A percentile compares a stretch with the other conserved stretches of the same genome.
Evolutionary conservation across 1,140 invertebrate genomes (phyloP).

Genomic region (Drosophila sturtevanti): DNA sequence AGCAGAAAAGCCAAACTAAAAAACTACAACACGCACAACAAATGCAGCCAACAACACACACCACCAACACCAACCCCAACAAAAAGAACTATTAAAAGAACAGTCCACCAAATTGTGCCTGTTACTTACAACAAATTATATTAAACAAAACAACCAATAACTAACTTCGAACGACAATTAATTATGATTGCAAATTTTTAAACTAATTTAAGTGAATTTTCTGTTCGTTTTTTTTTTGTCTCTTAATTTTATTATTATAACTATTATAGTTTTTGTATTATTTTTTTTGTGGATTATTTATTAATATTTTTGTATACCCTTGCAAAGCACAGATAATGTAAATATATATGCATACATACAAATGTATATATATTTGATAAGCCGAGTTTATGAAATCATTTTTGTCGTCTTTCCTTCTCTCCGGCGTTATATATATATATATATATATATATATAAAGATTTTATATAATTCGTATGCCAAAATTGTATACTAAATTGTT

Average conservation of each 20-base stretch:
- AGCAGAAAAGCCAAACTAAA: constrained; percentile 29
- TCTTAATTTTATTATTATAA: constrained; percentile 44
- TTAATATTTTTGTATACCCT: not conserved
- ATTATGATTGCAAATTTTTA: constrained; percentile 4
- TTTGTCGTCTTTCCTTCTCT: no score
- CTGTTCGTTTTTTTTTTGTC: constrained; percentile 7
- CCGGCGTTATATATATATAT: no score
- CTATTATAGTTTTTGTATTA: constrained; percentile 24
- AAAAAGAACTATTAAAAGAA: constrained; percentile 19
- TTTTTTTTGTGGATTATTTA: constrained; percentile 10
- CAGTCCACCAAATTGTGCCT: constrained; percentile 46
- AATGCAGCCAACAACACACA: constrained; percentile 18
- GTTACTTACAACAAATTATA: constrained; percentile 40
- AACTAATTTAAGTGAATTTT: not conserved
- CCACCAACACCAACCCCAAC: constrained; percentile 2
- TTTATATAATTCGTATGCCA: no score
- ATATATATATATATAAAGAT: no score
- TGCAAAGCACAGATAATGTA: not conserved
- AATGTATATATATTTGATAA: no score
- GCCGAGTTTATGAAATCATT: no score
- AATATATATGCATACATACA: no score
- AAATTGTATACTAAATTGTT: no score
- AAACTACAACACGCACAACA: constrained; percentile 47
- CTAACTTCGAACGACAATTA: constrained; percentile 20
- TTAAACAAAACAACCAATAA: constrained; percentile 12